Conservation (phyloP, 2,888 invertebrate species). For the Macrosiphum euphorbiae region DNA sequence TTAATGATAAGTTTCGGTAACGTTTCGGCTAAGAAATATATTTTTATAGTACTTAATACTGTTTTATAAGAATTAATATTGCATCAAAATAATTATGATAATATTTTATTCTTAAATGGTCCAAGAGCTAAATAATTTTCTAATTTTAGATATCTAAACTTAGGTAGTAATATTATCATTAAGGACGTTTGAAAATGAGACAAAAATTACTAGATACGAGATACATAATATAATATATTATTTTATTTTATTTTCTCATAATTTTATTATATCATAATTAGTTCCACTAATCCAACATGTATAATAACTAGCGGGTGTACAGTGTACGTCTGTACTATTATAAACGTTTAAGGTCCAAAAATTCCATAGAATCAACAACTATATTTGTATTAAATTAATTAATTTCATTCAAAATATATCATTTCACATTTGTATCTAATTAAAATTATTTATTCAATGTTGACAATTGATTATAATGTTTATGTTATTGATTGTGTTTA, state of each 20-base stretch:
- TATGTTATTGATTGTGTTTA: conserved; percentile 68
- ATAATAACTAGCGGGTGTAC: neutral
- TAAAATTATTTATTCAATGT: neutral
- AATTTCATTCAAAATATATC: neutral
- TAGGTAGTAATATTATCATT: neutral
- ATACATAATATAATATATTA: neutral
- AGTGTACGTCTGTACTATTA: no score
- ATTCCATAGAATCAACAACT: neutral
- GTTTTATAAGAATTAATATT: neutral
- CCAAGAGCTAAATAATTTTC: neutral
- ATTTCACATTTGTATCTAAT: neutral
- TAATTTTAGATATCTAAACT: neutral
- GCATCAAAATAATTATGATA: neutral
- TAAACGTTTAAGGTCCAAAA: neutral
- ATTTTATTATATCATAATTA: no score
- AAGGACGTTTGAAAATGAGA: neutral
- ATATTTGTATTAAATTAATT: neutral
- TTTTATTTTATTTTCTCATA: neutral
- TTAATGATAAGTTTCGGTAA: neutral
- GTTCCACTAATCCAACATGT: neutral
- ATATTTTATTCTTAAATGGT: neutral
- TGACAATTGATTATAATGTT: neutral
- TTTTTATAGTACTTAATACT: neutral
- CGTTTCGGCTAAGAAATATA: neutral
- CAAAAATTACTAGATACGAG: neutral